Base-by-base conservation (phyloP, 2,797 vertebrate species). In the Chrysocyon brachyurus region DNA sequence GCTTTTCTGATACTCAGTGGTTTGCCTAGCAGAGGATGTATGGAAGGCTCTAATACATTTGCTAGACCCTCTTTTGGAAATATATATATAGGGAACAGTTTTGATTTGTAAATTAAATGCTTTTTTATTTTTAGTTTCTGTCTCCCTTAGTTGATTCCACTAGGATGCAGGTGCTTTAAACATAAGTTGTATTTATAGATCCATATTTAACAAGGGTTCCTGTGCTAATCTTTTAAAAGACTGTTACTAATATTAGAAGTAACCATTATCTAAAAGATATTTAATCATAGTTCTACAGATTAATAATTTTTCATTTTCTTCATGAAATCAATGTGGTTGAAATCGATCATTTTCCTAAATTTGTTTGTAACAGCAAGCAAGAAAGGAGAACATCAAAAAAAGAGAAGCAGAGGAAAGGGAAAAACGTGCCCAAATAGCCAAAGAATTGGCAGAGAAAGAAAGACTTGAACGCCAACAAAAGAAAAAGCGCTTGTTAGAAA, bases 391-490 rank as follows among this genome's bases (percentile, higher is more conserved):
- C 97, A 94, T 98, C 72, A 99, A 98, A 98, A 99, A 96, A 98
- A 99, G 99, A 88, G 99, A 99, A 99, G 98, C 98, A 3, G 99
- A 99, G 97, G 99, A 99, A 98, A 99, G 99, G 98, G 99, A 99
- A 98, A 99, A 99, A 96, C 99, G 99, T 98, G 99, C 99, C 17
- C 99, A 98, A 97, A 98, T 99, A 83, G 99, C 99, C 36, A 99
- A 99, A 98, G 99, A 99, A 98, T 99, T 99, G 97, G 99, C 99
- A 81, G 99, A 99, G 98, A 99, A 99, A 90, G 99, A 99, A 98
- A 99, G 99, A 98, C 98, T 98, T 90, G 99, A 99, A 97, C 99
- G 99, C 64, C 99, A 99, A 97, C 99, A 99, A 98, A 99, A 99
- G 99, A 99, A 99, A 98, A 99, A 99, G 12, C 98, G 97, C 92